A percentile compares a stretch with the other conserved stretches of the same genome.
phyloP scores from a whole-genome alignment of 1,140 invertebrate genomes.

The Popillia japonica region DNA sequence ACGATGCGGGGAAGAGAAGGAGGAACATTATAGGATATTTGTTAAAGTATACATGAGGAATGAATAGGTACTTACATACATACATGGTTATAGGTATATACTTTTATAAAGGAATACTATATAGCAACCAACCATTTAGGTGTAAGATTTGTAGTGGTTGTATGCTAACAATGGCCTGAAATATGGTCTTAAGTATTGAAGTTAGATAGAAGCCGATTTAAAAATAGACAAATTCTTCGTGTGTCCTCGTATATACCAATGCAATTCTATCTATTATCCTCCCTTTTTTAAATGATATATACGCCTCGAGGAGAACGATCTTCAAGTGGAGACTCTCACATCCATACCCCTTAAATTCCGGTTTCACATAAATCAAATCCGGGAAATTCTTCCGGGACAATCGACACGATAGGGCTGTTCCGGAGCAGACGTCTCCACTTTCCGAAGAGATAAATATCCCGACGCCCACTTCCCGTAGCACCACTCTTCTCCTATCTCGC shows the following conservation, averaged over 20 bases:
- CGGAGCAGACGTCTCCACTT: constrained; percentile 31
- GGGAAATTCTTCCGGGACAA: constrained; percentile 18
- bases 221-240: too few species aligned
- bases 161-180: too few species aligned
- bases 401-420: constrained; percentile 32
- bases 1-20: background rate
- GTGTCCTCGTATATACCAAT: too few species aligned
- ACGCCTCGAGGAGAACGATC: background rate
- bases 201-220: too few species aligned
- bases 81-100: too few species aligned
- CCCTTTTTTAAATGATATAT: constrained; percentile 2
- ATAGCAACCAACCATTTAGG: too few species aligned
- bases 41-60: too few species aligned
- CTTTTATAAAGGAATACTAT: too few species aligned
- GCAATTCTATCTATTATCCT: background rate
- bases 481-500: background rate
- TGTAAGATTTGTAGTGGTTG: too few species aligned
- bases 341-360: constrained; percentile 17
- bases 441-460: constrained; percentile 30
- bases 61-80: too few species aligned
- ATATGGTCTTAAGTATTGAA: too few species aligned
- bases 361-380: constrained; percentile 34
- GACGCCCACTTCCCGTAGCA: background rate
- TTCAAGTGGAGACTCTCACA: constrained; percentile 17
- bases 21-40: background rate